Base-by-base conservation (phyloP, 2,888 invertebrate genomes). In the Sminthurides aquaticus region DNA sequence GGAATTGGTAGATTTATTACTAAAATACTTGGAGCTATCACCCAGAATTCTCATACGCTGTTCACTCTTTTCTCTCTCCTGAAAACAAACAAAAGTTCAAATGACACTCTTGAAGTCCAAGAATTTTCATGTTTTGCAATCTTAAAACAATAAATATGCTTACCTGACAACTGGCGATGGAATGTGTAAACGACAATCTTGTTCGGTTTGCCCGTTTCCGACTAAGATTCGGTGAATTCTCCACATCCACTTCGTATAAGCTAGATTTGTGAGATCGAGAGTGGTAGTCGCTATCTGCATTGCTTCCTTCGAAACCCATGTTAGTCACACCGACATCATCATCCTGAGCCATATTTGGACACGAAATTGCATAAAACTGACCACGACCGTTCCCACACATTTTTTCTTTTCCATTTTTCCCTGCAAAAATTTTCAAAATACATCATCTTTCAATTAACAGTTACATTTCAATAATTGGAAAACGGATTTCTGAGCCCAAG, bases 281-380 rank as follows among this genome's bases (percentile, higher is more conserved):
- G 5, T 15, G 52, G 20, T 52, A 52, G 5, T 52, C 52, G 22
- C 52, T 52, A 8, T 22, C 52, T 15, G 20, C 20, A 22, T 52
- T 15, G 18, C 43, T 43, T 20, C 20, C 52, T 52, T 52, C 52
- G 20, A 52, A 52, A 22, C 52, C 52, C 52, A 52, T 52, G 22
- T 52, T 52, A 5, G 18, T 52, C 52, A 52, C 5, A 15, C 52
- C 52, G 11, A 43, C 18, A 5, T 22, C 55, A 20, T 22, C 55
- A 22, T 65, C 34, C 29, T 67, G 64, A 3, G 74, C 72, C 5
- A 74, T 72, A 57, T 74, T 71, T 25, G 74, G 74, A 60, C 72
- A 73, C 54, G 74, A 74, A 48, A 69, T 67, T 11, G 74, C 74
- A 62, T 71, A 74, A 11, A 74, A 64, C 70, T 74, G 72, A 25